Conservation (phyloP, 1,140 invertebrate species). For the Atopsyche davidsoni region DNA sequence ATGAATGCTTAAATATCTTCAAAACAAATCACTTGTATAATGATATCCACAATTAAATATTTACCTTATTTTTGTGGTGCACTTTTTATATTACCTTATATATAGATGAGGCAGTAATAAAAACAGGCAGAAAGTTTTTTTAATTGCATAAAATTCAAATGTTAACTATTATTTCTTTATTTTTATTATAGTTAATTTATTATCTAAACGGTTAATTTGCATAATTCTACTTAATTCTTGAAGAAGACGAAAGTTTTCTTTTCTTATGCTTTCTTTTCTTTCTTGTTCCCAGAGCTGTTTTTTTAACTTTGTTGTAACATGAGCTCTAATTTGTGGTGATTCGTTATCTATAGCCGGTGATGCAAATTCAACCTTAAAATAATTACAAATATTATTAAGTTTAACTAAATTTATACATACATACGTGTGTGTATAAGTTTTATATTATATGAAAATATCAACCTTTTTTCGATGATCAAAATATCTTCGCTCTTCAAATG, state of each 20-base stretch:
- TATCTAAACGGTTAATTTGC: slow-evolving; percentile 5
- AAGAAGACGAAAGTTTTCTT: slow-evolving; percentile 2
- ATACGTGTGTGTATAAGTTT: neutral
- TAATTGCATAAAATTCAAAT: no score
- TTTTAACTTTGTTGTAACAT: slow-evolving; percentile 6
- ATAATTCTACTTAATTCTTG: slow-evolving; percentile 4
- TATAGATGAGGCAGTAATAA: no score
- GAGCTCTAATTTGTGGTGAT: neutral
- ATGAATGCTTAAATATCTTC: no score
- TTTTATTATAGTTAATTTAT: neutral
- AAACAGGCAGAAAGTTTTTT: no score
- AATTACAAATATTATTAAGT: no score
- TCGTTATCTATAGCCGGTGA: slow-evolving; percentile 6
- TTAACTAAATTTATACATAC: no score
- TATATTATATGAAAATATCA: neutral
- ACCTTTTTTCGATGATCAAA: slow-evolving; percentile 7
- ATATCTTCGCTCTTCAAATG: slow-evolving; percentile 6
- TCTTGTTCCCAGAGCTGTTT: slow-evolving; percentile 1
- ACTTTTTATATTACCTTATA: no score
- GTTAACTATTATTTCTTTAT: neutral
- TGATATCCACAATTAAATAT: no score
- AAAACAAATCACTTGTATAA: no score
- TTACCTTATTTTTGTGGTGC: no score
- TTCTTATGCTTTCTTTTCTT: slow-evolving; percentile 3
- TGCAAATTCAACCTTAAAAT: slow-evolving; percentile 1